A percentile compares a stretch with the other conserved stretches of the same genome.
Conservation (phyloP, 2,797 vertebrate species). For the Capromys pilorides region DNA sequence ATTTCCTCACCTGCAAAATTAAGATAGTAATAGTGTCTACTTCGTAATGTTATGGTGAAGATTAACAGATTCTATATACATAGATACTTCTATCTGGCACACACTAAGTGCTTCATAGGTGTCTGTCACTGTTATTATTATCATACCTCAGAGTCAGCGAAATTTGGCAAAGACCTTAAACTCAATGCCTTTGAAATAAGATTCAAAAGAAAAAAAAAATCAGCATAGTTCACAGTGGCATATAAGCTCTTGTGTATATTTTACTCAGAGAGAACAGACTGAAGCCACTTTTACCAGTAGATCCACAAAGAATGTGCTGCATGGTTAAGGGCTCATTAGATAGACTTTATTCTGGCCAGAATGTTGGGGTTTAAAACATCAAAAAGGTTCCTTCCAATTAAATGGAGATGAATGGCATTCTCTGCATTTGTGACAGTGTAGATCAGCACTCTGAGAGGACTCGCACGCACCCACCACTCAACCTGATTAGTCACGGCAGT, state of each 20-base stretch:
- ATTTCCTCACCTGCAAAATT: not conserved
- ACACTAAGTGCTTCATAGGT: not conserved
- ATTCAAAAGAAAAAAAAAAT: not conserved
- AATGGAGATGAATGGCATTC: constrained; percentile 79
- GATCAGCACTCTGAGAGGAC: constrained; percentile 75
- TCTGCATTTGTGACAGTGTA: constrained; percentile 69
- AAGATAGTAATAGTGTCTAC: not conserved
- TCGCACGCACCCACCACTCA: constrained; percentile 64
- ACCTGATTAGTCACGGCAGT: constrained; percentile 72
- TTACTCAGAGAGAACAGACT: constrained; percentile 45
- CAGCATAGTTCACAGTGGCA: not conserved
- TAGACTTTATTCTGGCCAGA: constrained; percentile 69
- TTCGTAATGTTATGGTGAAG: not conserved
- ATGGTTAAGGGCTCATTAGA: constrained; percentile 70
- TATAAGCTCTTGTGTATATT: not conserved
- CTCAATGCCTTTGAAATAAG: constrained; percentile 10
- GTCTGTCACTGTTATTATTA: not conserved
- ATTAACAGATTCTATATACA: not conserved
- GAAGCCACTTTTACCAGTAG: constrained; percentile 39
- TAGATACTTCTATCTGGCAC: not conserved
- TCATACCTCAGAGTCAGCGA: not conserved
- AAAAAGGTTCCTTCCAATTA: constrained; percentile 78
- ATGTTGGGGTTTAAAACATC: constrained; percentile 74
- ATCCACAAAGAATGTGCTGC: constrained; percentile 64
- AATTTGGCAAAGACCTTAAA: constrained; percentile 49